Evolutionary conservation across 1,140 invertebrate genomes (phyloP).

Genomic region (Drosophila nannoptera): DNA sequence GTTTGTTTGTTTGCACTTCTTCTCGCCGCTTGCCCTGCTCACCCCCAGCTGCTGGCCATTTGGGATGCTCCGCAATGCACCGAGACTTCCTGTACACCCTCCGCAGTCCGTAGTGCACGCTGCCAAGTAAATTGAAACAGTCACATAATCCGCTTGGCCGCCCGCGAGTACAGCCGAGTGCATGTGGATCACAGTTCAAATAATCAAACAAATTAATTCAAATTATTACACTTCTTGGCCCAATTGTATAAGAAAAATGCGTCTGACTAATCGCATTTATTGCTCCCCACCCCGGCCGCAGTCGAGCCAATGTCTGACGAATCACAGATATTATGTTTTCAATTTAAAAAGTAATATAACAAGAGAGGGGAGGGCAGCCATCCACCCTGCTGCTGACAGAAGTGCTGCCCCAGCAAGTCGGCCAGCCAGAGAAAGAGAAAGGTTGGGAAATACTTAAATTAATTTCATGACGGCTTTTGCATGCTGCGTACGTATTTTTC

Average conservation of each 20-base stretch:
- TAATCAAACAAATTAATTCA: too few relatives aligned
- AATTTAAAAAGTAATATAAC: too few relatives aligned
- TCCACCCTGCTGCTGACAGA: too few relatives aligned
- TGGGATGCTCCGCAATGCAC: conserved; percentile 37
- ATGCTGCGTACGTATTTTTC: conserved; percentile 33
- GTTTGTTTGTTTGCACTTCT: conserved; percentile 36
- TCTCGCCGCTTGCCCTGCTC: conserved; percentile 2
- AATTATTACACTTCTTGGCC: too few relatives aligned
- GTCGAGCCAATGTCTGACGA: too few relatives aligned
- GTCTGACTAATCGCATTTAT: too few relatives aligned
- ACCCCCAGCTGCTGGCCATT: conserved; percentile 52
- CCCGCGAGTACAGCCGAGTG: conserved; percentile 49
- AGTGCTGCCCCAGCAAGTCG: background rate
- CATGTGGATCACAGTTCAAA: background rate
- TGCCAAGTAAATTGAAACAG: conserved; percentile 62
- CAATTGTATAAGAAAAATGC: too few relatives aligned
- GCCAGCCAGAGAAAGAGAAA: conserved; percentile 20
- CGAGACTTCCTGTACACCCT: conserved; percentile 43
- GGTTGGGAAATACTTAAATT: conserved; percentile 70
- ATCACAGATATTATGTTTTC: too few relatives aligned
- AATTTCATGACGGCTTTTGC: conserved; percentile 63
- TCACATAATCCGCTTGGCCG: conserved; percentile 57
- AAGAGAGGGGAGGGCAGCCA: too few relatives aligned
- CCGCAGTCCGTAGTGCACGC: background rate
- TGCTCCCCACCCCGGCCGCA: too few relatives aligned